Evolutionary conservation across 1,140 invertebrate genomes (phyloP), one percentile per base, ranked within the genome.

Genomic region (Philotrypesis tridentata): DNA sequence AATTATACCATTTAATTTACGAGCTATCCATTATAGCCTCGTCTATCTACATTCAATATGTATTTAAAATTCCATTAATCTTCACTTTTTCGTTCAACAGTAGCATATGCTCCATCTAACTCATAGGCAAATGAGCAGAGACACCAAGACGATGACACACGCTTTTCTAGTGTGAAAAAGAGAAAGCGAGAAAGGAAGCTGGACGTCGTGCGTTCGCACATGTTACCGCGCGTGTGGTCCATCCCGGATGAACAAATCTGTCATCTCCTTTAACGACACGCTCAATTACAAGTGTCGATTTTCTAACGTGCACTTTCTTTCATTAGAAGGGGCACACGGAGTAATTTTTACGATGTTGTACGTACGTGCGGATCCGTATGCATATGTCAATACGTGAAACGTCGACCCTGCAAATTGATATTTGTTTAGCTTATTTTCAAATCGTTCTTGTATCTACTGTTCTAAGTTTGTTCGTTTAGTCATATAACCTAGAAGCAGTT

Each of bases 211-310:
- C 21, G 70, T 48, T 70, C 29, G 70, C 70, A 80, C 71, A 55
- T 73, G 79, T 73, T 75, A 31, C 2, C 17, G 27, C 60, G 71
- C 79, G 61, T 80, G 79, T 80, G 79, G 71, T 80, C 79, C 37
- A 25, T 37, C 23, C 33, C 31, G 31, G 37, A 23, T 33, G 33
- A 21, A 71, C 31, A 31, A 17, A 25, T 21, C 25, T 27, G 33
- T 72, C 70, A 72, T 72, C 37, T 43, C 37, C 33, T 5, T 31
- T 21, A 37, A 29, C 67, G 68, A 71, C 68, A 43, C 68, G 37
- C 33, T 73, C 71, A 31, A 73, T 73, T 48, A 25, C 48, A 55
- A 17, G 43, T 27, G 71, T 60, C 40, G 43, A 48, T 55, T 21
- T 73, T 48, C 25, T 29, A 25, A 40, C 70, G 23, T 43, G 25